Base-by-base conservation (phyloP, 2,797 vertebrate species). In the Scomberomorus guttatus region DNA sequence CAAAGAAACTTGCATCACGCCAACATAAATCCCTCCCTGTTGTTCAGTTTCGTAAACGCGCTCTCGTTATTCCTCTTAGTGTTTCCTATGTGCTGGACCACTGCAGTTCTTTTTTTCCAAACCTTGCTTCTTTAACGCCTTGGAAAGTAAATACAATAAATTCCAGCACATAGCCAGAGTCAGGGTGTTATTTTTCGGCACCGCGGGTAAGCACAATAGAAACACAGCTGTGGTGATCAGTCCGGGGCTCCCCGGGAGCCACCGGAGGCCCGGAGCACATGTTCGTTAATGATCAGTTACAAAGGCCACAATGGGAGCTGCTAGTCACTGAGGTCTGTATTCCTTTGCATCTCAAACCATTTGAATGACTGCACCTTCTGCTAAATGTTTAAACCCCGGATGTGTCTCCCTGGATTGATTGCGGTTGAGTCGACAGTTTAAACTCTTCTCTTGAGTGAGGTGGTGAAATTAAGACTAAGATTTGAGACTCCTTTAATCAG, bases 261-360 rank as follows among this genome's bases (percentile, higher is more conserved):
- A 80, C 75, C 55, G 85, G 89, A 88, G 91, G 80, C 86, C 86
- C 52, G 1, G 79, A 94, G 88, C 93, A 94, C 91, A 94, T 94
- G 94, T 93, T 94, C 61, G 78, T 93, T 94, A 95, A 94, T 90
- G 94, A 94, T 93, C 92, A 81, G 82, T 94, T 90, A 90, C 91
- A 94, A 93, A 91, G 83, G 86, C 88, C 79, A 88, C 89, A 94
- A 93, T 91, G 74, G 85, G 87, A 87, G 89, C 79, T 22, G 80
- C 80, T 63, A 79, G 86, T 90, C 44, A 77, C 90, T 77, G 89
- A 91, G 79, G 77, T 89, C 85, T 92, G 90, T 80, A 80, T 74
- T 87, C 58, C 61, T 90, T 92, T 90, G 76, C 87, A 75, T 89
- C 65, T 87, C 64, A 90, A 85, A 87, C 74, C 76, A 15, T 82